These are phyloP conservation scores for Smutsia gigantea DNA, from an alignment of 2,797 vertebrate species.

Conservation along the genomic window DNA sequence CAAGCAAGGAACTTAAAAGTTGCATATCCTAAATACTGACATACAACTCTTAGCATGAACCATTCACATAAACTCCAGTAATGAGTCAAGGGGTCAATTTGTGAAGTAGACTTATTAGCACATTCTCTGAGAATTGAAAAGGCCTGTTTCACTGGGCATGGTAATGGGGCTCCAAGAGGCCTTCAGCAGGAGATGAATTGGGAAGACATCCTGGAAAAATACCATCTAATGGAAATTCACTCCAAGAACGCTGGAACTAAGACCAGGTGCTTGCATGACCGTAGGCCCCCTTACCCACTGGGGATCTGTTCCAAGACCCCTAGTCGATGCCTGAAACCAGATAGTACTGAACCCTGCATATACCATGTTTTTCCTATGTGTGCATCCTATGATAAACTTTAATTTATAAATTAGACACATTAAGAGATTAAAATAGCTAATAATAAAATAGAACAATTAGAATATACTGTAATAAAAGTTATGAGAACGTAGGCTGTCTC, in stretches of 20 bases:
- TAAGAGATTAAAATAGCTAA: neutral
- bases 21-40: neutral
- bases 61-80: neutral
- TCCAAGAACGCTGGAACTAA: neutral
- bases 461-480: too few relatives aligned
- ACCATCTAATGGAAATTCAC: neutral
- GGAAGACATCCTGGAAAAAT: neutral
- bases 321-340: neutral
- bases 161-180: neutral
- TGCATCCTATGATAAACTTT: neutral
- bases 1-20: neutral
- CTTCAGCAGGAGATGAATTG: neutral
- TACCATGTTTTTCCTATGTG: neutral
- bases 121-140: neutral
- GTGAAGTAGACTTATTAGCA: neutral
- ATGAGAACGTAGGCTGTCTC: too few relatives aligned
- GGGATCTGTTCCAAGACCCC: neutral
- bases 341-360: neutral
- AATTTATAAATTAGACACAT: neutral
- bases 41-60: neutral
- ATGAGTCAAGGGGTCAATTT: neutral
- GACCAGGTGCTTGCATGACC: neutral
- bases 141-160: neutral
- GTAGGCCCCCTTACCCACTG: neutral
- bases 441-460: too few relatives aligned